phyloP scores from a whole-genome alignment of 2,113 vertebrate species.

The Lophotis ruficrista region DNA sequence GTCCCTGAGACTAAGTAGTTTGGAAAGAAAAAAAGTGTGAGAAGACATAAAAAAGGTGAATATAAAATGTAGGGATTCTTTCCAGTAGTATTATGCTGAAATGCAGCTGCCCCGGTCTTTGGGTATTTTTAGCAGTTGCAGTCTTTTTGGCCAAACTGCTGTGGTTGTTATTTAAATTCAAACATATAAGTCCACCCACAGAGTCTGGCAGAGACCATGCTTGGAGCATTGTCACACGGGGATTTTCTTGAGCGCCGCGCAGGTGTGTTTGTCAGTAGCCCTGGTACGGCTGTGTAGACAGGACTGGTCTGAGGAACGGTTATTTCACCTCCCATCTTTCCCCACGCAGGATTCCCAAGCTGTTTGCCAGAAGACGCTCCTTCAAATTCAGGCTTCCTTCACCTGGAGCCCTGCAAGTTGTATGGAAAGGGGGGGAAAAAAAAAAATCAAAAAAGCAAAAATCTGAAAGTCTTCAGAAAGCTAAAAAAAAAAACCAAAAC shows the following conservation, averaged over 20 bases:
- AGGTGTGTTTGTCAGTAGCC: background rate
- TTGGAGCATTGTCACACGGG: background rate
- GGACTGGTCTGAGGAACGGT: background rate
- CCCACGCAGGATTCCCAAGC: background rate
- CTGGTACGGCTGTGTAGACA: rapidly evolving
- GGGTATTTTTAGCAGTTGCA: background rate
- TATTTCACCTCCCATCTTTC: background rate
- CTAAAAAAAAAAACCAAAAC: background rate
- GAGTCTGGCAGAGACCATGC: background rate
- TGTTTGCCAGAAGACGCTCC: background rate
- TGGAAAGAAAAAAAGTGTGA: background rate
- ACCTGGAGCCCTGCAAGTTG: background rate
- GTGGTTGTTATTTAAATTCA: background rate
- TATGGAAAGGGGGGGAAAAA: background rate
- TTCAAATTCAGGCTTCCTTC: background rate
- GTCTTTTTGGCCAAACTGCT: background rate
- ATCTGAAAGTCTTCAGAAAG: background rate
- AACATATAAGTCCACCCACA: rapidly evolving
- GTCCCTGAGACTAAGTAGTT: background rate
- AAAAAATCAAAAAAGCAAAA: background rate
- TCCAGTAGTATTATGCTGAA: background rate
- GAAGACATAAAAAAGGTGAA: background rate
- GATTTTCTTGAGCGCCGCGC: background rate
- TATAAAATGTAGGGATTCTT: rapidly evolving
- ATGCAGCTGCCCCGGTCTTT: background rate